Conservation (phyloP, 2,113 vertebrate species). For the Thunnus maccoyii region DNA sequence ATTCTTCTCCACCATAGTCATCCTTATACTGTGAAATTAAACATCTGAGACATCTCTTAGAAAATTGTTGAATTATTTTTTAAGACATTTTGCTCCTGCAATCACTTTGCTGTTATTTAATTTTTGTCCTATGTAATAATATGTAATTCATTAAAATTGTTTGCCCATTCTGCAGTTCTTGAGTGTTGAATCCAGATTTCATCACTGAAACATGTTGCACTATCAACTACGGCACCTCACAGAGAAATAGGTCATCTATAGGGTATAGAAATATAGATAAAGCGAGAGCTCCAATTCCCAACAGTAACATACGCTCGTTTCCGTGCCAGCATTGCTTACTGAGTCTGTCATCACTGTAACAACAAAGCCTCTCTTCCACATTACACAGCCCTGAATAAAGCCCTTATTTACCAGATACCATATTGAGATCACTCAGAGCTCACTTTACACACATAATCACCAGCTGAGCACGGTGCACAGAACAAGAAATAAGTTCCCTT, state of each 20-base stretch:
- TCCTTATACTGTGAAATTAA: too few relatives aligned
- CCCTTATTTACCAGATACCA: constrained; percentile 52
- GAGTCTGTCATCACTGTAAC: constrained; percentile 54
- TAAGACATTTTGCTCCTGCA: not conserved
- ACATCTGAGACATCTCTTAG: too few relatives aligned
- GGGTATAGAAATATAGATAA: constrained; percentile 12
- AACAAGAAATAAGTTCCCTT: constrained; percentile 14
- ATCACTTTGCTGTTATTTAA: constrained; percentile 7
- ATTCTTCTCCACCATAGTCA: not conserved
- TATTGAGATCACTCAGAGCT: constrained; percentile 32
- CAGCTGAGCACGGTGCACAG: constrained; percentile 7
- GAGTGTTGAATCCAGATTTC: not conserved
- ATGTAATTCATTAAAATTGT: not conserved
- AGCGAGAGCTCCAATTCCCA: constrained; percentile 48
- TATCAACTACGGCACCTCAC: constrained; percentile 11
- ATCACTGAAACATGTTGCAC: constrained; percentile 2
- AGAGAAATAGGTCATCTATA: constrained; percentile 55
- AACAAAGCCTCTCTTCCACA: constrained; percentile 48
- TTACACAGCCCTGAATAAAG: constrained; percentile 39
- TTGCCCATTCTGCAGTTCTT: not conserved
- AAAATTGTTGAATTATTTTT: not conserved
- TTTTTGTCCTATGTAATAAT: not conserved
- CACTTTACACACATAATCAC: constrained; percentile 33
- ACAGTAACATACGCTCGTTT: constrained; percentile 40
- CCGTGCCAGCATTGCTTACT: constrained; percentile 48